A percentile compares a stretch with the other conserved stretches of the same genome.
These are phyloP conservation scores for Archips crataeganus DNA, from an alignment of 2,888 invertebrate species.

Conservation along the genomic window DNA sequence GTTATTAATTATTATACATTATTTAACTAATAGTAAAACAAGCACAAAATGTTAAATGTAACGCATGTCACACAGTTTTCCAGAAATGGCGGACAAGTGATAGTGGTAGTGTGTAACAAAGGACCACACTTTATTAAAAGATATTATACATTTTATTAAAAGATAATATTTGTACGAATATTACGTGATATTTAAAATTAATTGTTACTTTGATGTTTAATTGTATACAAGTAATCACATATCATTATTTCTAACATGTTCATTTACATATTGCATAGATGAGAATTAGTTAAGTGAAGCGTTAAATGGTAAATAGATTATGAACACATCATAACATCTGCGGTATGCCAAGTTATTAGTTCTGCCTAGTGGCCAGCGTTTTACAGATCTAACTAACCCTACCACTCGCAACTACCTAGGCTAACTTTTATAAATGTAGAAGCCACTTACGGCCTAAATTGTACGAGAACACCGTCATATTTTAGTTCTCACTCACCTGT, in stretches of 20 bases:
- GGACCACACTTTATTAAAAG: conserved; percentile 69
- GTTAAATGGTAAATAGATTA: conserved; percentile 23
- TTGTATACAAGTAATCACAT: conserved; percentile 78
- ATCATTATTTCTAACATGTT: conserved; percentile 78
- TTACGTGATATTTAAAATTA: conserved; percentile 82
- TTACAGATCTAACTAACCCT: background rate
- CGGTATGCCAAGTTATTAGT: conserved; percentile 1
- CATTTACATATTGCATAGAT: conserved; percentile 45
- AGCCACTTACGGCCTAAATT: conserved; percentile 1
- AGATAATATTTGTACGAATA: conserved; percentile 77
- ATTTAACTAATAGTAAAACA: background rate
- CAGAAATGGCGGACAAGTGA: conserved; percentile 60
- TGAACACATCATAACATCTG: background rate
- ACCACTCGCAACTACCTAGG: conserved; percentile 1
- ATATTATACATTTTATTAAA: conserved; percentile 69
- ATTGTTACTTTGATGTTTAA: conserved; percentile 77
- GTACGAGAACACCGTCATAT: conserved; percentile 1
- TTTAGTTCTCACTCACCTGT: conserved; percentile 25
- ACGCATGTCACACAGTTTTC: conserved; percentile 2
- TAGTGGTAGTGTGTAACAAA: conserved; percentile 66
- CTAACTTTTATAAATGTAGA: background rate
- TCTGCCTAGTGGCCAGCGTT: background rate
- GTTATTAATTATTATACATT: background rate
- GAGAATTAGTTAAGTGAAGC: conserved; percentile 48
- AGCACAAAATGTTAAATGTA: background rate